Conservation (phyloP, 2,888 invertebrate genomes). For the Selenia dentaria region DNA sequence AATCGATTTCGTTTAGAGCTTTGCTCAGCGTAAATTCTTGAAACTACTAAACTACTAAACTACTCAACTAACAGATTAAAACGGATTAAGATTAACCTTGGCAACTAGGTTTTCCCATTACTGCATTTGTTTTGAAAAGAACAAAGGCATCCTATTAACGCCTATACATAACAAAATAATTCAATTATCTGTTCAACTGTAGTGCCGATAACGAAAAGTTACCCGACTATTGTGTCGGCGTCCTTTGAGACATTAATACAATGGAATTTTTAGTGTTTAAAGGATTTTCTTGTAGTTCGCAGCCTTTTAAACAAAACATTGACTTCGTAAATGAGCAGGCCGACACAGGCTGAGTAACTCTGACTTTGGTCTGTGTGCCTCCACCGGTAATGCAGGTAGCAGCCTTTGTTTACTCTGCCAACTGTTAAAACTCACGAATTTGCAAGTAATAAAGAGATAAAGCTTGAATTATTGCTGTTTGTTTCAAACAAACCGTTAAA, state of each 20-base stretch:
- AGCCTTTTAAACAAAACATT: slow-evolving; percentile 49
- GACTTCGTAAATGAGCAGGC: slow-evolving; percentile 39
- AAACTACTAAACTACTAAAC: too few species aligned
- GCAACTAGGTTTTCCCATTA: slow-evolving; percentile 6
- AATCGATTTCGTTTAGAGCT: too few species aligned
- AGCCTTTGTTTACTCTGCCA: slow-evolving; percentile 27
- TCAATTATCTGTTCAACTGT: slow-evolving; percentile 54
- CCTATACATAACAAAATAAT: slow-evolving; percentile 49
- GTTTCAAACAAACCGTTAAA: slow-evolving; percentile 18
- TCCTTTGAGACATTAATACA: slow-evolving; percentile 54
- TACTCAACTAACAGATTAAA: slow-evolving; percentile 6
- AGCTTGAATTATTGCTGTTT: slow-evolving; percentile 28
- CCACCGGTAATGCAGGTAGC: slow-evolving; percentile 53
- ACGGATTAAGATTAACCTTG: slow-evolving; percentile 21
- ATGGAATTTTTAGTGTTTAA: slow-evolving; percentile 46
- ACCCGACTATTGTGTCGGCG: slow-evolving; percentile 46
- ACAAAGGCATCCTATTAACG: slow-evolving; percentile 25
- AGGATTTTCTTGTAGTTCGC: slow-evolving; percentile 55
- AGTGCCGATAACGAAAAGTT: slow-evolving; percentile 48
- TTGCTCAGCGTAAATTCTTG: too few species aligned
- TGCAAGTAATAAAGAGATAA: slow-evolving; percentile 30
- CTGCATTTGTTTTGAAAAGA: slow-evolving; percentile 15
- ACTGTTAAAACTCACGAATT: slow-evolving; percentile 36
- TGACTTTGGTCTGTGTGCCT: too few species aligned
- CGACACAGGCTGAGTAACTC: slow-evolving; percentile 18